Conservation (phyloP, 2,113 vertebrate genomes). For the Corapipo altera region DNA sequence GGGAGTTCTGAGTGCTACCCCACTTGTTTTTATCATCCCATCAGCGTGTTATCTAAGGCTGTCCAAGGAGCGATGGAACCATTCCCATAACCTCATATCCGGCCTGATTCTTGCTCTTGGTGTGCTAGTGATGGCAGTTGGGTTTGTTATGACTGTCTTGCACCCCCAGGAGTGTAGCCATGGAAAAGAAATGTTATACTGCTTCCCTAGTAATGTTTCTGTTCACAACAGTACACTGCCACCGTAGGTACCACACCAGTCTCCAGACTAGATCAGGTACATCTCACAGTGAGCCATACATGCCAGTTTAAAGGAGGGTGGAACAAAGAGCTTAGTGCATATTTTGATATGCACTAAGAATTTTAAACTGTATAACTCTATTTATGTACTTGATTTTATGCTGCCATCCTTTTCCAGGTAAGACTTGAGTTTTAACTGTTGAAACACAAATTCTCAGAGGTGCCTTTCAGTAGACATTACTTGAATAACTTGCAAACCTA, state of each 20-base stretch:
- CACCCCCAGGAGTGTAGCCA: conserved; percentile 87
- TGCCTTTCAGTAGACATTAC: neutral
- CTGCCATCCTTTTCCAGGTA: neutral
- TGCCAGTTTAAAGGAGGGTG: neutral
- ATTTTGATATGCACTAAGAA: neutral
- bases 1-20: conserved; percentile 89
- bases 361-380: neutral
- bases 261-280: neutral
- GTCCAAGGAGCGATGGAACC: conserved; percentile 82
- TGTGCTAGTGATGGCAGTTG: conserved; percentile 84
- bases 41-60: conserved; percentile 90
- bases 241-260: neutral
- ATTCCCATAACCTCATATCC: conserved; percentile 81
- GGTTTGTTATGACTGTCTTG: conserved; percentile 82
- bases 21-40: conserved; percentile 94
- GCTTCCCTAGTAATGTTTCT: conserved; percentile 78
- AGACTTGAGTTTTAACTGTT: neutral
- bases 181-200: conserved; percentile 93
- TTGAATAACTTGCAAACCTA: neutral
- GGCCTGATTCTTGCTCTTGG: conserved; percentile 79
- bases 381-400: neutral
- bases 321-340: neutral
- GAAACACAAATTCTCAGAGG: neutral
- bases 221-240: conserved; percentile 63
- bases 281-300: neutral